phyloP scores from a whole-genome alignment of 2,797 vertebrate species.

The Enteromius afrohamiltoni region DNA sequence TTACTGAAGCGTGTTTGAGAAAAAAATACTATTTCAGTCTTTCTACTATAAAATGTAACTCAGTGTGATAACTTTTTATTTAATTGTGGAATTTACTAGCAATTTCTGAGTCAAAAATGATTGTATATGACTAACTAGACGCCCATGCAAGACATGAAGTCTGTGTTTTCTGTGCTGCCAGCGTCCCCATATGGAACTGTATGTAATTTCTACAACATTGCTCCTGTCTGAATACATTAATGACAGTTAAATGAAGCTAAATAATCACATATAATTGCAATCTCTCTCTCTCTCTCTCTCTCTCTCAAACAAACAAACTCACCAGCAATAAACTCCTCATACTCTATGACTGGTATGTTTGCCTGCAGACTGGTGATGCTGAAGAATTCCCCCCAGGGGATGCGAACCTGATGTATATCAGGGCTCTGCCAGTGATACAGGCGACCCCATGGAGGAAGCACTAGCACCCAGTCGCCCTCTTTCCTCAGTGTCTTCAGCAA shows the following conservation, averaged over 20 bases:
- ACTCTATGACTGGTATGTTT: conserved; percentile 93
- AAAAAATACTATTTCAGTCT: background rate
- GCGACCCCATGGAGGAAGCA: conserved; percentile 94
- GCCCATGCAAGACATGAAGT: background rate
- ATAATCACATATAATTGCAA: background rate
- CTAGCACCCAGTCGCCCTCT: conserved; percentile 89
- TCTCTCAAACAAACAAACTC: conserved; percentile 51
- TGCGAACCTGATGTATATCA: conserved; percentile 86
- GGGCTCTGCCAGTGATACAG: conserved; percentile 98
- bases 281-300: background rate
- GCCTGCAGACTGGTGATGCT: conserved; percentile 87
- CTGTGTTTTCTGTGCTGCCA: background rate
- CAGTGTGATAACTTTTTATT: background rate
- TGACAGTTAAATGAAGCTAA: background rate
- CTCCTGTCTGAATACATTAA: background rate
- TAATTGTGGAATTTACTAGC: background rate
- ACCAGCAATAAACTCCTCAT: conserved; percentile 95
- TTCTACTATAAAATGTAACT: background rate
- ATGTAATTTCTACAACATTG: background rate
- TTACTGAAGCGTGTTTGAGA: background rate
- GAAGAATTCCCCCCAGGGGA: conserved; percentile 93
- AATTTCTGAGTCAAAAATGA: background rate
- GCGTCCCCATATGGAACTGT: background rate
- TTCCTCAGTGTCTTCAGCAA: conserved; percentile 88
- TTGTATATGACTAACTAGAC: background rate